Conservation (phyloP, 1,140 invertebrate genomes). For the Hetaerina americana region DNA sequence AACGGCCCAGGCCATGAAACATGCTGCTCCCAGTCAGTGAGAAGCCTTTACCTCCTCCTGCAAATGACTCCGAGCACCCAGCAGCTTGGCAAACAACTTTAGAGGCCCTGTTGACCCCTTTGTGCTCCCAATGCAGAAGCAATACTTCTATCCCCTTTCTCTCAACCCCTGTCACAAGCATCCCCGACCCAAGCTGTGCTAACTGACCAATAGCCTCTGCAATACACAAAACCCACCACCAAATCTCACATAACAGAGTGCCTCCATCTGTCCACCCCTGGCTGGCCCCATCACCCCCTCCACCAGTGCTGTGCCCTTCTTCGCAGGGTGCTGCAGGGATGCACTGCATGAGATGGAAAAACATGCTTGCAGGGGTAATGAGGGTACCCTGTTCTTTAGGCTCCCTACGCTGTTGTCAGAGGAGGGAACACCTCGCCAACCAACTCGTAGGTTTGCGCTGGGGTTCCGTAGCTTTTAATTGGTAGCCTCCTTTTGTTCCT, state of each 20-base stretch:
- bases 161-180: not conserved
- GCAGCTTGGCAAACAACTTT: too few species aligned
- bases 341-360: not conserved
- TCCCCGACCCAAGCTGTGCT: not conserved
- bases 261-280: too few species aligned
- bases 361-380: not conserved
- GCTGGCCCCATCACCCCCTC: not conserved
- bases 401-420: constrained; percentile 38
- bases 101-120: too few species aligned
- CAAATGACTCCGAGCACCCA: not conserved
- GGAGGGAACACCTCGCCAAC: constrained; percentile 56
- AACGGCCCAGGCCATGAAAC: not conserved
- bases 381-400: not conserved
- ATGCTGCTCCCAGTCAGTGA: not conserved
- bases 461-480: constrained; percentile 53
- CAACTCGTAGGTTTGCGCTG: constrained; percentile 57
- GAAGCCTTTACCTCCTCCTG: not conserved
- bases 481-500: constrained; percentile 51
- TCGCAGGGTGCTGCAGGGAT: not conserved
- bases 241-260: too few species aligned
- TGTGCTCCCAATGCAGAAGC: too few species aligned
- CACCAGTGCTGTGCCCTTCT: not conserved
- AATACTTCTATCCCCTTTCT: too few species aligned
- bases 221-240: too few species aligned
- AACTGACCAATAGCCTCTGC: not conserved